phyloP scores from a whole-genome alignment of 2,113 vertebrate species.

The Pithys albifrons region DNA sequence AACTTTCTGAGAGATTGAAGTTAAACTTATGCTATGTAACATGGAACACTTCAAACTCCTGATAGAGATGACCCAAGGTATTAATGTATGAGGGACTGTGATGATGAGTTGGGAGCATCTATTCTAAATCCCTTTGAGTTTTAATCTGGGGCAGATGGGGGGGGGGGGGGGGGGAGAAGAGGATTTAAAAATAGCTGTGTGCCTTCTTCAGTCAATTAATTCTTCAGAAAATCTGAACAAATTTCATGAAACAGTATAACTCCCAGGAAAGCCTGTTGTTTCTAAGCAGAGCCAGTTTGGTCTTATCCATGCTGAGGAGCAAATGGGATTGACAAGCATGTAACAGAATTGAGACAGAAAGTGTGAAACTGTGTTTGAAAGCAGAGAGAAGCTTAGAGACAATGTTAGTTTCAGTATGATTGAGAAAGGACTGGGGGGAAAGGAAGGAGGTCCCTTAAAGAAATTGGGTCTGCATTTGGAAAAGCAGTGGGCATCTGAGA shows the following conservation, averaged over 20 bases:
- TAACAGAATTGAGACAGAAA: slow-evolving; percentile 49
- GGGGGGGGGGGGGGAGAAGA: not conserved
- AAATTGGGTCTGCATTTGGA: not conserved
- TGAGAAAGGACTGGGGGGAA: not conserved
- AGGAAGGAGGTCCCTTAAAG: not conserved
- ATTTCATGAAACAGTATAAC: slow-evolving; percentile 37
- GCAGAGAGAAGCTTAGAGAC: slow-evolving; percentile 8
- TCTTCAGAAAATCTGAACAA: slow-evolving; percentile 11
- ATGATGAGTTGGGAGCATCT: not conserved
- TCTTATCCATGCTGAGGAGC: not conserved
- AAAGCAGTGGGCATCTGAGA: not conserved
- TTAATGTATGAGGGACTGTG: not conserved
- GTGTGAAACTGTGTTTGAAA: slow-evolving; percentile 58
- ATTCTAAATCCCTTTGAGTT: slow-evolving; percentile 15
- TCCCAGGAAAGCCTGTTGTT: slow-evolving; percentile 44
- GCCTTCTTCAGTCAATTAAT: slow-evolving; percentile 7
- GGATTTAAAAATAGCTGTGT: slow-evolving; percentile 32
- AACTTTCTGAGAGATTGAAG: not conserved
- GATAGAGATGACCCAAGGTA: not conserved
- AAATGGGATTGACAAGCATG: slow-evolving; percentile 63
- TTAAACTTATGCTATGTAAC: rapidly evolving
- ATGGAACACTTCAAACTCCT: not conserved
- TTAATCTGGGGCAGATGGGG: slow-evolving; percentile 15
- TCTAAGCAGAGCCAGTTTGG: slow-evolving; percentile 14
- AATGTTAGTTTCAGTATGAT: not conserved